Conservation (phyloP, 2,113 vertebrate species). For the Lagopus leucura region DNA sequence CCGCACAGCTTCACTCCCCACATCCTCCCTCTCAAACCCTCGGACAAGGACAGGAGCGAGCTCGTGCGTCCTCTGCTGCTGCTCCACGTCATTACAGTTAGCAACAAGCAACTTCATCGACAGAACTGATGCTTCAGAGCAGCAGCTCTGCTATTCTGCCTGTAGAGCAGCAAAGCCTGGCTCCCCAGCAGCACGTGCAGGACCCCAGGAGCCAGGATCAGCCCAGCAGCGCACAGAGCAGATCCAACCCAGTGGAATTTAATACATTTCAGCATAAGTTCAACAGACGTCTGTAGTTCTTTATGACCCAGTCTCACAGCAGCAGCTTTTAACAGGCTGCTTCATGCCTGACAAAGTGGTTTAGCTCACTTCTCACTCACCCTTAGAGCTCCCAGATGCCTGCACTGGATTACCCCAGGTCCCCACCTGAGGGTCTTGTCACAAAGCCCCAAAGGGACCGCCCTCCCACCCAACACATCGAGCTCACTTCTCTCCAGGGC, state of each 20-base stretch:
- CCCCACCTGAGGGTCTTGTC: neutral
- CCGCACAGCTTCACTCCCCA: neutral
- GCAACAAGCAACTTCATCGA: neutral
- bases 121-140: neutral
- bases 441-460: neutral
- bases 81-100: neutral
- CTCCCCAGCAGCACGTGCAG: neutral
- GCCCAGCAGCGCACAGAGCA: neutral
- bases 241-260: neutral
- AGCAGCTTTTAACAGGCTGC: fast-evolving
- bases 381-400: neutral
- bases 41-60: neutral
- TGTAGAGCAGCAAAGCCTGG: too few species aligned
- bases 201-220: neutral
- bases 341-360: neutral
- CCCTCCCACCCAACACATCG: neutral
- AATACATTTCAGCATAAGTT: fast-evolving
- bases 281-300: neutral
- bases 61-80: neutral
- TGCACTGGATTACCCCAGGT: neutral
- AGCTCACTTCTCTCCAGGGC: too few species aligned
- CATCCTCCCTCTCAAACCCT: neutral
- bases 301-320: fast-evolving
- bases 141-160: neutral
- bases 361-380: fast-evolving